These are phyloP conservation scores for Pongo abelii DNA, from an alignment of 2,113 vertebrate genomes.

Conservation along the genomic window DNA sequence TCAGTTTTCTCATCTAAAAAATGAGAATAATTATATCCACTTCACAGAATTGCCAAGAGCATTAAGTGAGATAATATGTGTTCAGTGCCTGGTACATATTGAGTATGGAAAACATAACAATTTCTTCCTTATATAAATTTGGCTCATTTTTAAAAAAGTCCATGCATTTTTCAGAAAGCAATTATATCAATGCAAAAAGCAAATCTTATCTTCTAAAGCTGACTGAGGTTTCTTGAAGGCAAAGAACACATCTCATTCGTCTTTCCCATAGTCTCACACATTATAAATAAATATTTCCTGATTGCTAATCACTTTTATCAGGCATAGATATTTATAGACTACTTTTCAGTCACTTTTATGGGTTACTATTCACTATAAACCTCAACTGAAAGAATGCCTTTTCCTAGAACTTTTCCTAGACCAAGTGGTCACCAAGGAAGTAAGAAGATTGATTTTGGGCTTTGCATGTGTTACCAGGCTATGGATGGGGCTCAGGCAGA, in stretches of 20 bases:
- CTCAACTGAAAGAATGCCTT: neutral
- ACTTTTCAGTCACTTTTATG: neutral
- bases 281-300: neutral
- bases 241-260: neutral
- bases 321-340: neutral
- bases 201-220: neutral
- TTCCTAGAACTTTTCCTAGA: neutral
- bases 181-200: neutral
- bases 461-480: neutral
- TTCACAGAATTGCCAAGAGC: neutral
- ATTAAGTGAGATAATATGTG: neutral
- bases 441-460: neutral
- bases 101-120: neutral
- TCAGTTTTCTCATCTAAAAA: neutral
- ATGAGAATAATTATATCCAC: neutral
- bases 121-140: neutral
- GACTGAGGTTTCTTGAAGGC: neutral
- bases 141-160: neutral
- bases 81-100: too few species aligned
- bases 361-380: neutral
- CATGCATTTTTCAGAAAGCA: neutral
- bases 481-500: neutral
- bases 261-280: neutral
- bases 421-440: neutral
- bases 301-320: neutral